Conservation (phyloP, 2,888 invertebrate species). For the Cryptophagus acutangulus region DNA sequence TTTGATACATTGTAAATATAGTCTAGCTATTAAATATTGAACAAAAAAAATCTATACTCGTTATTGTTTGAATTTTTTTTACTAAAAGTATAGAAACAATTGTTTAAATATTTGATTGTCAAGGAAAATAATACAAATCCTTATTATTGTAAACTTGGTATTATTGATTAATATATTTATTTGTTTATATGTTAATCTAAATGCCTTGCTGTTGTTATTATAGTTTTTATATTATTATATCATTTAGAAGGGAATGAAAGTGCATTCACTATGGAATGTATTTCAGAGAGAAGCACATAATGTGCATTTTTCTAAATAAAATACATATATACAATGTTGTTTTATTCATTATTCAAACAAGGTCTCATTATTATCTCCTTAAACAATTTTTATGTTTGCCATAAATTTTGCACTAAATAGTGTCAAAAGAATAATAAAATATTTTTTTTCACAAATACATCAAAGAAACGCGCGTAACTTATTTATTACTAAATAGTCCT, state of each 20-base stretch:
- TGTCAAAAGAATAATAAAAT: no score
- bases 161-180: conserved; percentile 17
- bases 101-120: neutral
- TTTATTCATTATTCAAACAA: no score
- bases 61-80: conserved; percentile 14
- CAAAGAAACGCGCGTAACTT: no score
- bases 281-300: conserved; percentile 31
- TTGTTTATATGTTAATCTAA: conserved; percentile 26
- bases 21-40: conserved; percentile 37
- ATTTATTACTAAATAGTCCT: no score
- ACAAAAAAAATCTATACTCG: conserved; percentile 30
- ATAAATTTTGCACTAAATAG: no score
- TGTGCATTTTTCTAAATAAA: conserved; percentile 37
- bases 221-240: conserved; percentile 27
- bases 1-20: conserved; percentile 47
- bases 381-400: no score
- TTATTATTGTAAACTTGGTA: conserved; percentile 20
- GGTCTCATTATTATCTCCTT: no score
- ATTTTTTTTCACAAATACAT: no score
- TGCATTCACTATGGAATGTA: conserved; percentile 25
- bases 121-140: conserved; percentile 3
- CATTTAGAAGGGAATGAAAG: conserved; percentile 16
- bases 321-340: conserved; percentile 20
- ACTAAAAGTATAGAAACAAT: conserved; percentile 18
- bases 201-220: conserved; percentile 37